Base-by-base conservation (phyloP, 2,888 invertebrate genomes). In the Salpingus planirostris region DNA sequence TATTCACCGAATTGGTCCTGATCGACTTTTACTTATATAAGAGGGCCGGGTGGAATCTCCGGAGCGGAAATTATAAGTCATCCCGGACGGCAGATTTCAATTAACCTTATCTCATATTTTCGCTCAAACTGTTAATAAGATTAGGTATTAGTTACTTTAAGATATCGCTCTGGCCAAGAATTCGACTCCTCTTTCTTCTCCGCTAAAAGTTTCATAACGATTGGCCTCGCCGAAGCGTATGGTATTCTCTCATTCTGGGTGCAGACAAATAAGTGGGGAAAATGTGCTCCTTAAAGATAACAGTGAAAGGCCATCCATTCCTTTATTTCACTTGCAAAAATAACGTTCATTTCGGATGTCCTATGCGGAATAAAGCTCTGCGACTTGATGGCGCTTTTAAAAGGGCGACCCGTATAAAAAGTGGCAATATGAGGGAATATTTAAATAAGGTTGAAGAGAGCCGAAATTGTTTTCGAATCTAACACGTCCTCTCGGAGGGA, bases 321-420 rank as follows among this genome's bases (percentile, higher is more conserved):
- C 54, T 54, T 51, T 52, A 57, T 58, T 58, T 57, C 51, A 53
- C 54, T 56, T 56, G 52, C 56, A 56, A 55, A 56, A 57, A 53
- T 54, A 50, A 46, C 43, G 43, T 46, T 47, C 46, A 45, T 44
- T 23, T 45, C 43, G 40, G 44, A 47, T 50, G 49, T 46, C 49
- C 43, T 40, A 43, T 46, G 47, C 38, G 37, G 48, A 47, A 50
- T 49, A 46, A 50, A 47, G 40, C 36, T 22, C 15, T 4, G 31
- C 29, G 14, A 34, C 39, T 42, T 43, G 49, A 47, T 46, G 50
- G 43, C 27, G 46, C 42, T 42, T 38, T 49, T 41, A 46, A 42
- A 44, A 40, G 15, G 28, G 27, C 21, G n/a, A n/a, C 15, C 15
- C 18, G 5, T 8, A 11, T 21, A 38, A 43, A 38, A 29, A 39